Percentiles rank a stretch among this genome's conserved stretches.
Conservation (phyloP, 2,888 invertebrate genomes). For the Diarsia rubi region DNA sequence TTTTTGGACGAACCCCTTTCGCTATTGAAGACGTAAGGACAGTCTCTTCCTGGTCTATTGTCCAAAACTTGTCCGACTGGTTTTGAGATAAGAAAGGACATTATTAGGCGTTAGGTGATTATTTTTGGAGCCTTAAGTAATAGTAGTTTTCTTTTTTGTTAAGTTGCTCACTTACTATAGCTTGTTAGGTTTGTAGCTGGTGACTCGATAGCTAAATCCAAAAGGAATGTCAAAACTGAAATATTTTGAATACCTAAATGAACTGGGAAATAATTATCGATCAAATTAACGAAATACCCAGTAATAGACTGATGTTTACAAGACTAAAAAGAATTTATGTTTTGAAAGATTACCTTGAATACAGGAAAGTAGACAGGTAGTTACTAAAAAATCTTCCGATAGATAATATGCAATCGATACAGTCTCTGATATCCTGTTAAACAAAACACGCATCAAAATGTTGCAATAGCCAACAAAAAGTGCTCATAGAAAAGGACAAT, state of each 20-base stretch:
- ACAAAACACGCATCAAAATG: neutral
- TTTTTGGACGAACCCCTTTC: conserved; percentile 84
- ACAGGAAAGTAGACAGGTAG: neutral
- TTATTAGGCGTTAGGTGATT: conserved; percentile 1
- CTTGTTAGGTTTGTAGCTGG: neutral
- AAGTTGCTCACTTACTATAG: neutral
- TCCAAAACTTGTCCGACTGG: conserved; percentile 87
- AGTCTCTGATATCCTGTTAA: neutral
- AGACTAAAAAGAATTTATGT: conserved; percentile 19
- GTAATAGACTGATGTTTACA: neutral
- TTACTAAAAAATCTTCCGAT: neutral
- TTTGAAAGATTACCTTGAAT: conserved; percentile 41
- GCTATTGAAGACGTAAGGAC: conserved; percentile 74
- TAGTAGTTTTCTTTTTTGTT: neutral
- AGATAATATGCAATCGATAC: conserved; percentile 7
- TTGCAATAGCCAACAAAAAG: neutral
- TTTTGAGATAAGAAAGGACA: conserved; percentile 65
- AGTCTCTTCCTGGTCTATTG: conserved; percentile 83
- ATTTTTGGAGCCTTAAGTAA: conserved; percentile 7
- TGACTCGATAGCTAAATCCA: neutral
- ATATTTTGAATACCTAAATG: neutral
- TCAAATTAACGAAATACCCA: neutral
- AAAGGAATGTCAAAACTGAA: neutral
- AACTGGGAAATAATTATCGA: neutral
- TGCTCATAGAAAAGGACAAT: neutral